Evolutionary conservation across 37 sponge, comb jelly and placozoan species (phyloP).

Genomic region (Hormiphora californensis): DNA sequence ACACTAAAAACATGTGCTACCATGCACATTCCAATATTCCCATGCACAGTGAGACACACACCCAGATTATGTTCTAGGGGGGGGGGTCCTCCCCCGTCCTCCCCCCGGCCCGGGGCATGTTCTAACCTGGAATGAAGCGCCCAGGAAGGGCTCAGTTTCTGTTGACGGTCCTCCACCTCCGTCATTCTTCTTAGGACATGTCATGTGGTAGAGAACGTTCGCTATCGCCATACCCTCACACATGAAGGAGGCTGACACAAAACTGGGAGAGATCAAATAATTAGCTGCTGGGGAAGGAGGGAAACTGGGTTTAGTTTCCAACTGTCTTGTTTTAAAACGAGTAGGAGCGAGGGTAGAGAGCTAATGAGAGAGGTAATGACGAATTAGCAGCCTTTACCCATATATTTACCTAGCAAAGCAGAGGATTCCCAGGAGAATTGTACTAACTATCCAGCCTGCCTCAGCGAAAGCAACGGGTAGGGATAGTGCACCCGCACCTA

Average conservation of each 20-base stretch:
- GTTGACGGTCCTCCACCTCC: too few relatives aligned
- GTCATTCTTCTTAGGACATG: slow-evolving; percentile 15
- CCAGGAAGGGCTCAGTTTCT: not conserved
- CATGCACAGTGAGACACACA: too few relatives aligned
- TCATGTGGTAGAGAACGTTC: slow-evolving; percentile 11
- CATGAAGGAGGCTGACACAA: slow-evolving; percentile 55
- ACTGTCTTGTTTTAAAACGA: not conserved
- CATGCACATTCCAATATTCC: too few relatives aligned
- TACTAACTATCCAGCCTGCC: slow-evolving; percentile 77
- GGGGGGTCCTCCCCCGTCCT: slow-evolving; percentile 38
- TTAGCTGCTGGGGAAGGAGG: not conserved
- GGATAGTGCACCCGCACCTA: slow-evolving; percentile 86
- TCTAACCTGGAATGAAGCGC: too few relatives aligned
- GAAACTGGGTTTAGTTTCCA: not conserved
- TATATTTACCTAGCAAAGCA: slow-evolving; percentile 63
- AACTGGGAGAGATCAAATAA: not conserved
- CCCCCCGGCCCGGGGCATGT: too few relatives aligned
- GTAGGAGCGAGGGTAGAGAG: not conserved
- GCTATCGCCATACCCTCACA: slow-evolving; percentile 54
- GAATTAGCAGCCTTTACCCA: not conserved
- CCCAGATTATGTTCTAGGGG: not conserved
- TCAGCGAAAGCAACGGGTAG: slow-evolving; percentile 83
- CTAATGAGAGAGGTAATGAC: not conserved
- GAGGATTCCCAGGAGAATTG: slow-evolving; percentile 70
- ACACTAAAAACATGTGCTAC: too few relatives aligned